Evolutionary conservation across 2,113 vertebrate genomes (phyloP).

Genomic region (Phaethornis superciliosus): DNA sequence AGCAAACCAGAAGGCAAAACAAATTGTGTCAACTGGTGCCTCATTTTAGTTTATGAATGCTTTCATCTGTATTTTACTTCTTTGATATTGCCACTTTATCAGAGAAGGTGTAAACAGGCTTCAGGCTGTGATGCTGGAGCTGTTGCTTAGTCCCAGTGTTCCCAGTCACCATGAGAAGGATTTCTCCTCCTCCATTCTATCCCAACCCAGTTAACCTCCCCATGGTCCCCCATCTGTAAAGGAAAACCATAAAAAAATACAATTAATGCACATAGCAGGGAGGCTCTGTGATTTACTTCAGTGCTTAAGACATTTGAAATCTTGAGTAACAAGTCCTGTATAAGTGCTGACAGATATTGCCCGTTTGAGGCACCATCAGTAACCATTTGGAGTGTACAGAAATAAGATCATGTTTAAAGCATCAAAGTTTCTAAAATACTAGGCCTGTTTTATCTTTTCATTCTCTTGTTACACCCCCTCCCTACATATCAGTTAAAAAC

Average conservation of each 20-base stretch:
- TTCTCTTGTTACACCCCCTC: neutral
- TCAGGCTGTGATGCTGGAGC: neutral
- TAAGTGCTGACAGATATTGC: neutral
- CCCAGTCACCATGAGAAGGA: neutral
- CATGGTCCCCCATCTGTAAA: neutral
- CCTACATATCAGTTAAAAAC: neutral
- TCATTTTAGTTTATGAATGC: neutral
- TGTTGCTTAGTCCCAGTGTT: neutral
- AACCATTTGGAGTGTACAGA: neutral
- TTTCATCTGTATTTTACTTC: neutral
- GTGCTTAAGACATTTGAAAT: neutral
- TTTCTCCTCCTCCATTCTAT: neutral
- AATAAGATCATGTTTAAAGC: neutral
- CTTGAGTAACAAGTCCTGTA: neutral
- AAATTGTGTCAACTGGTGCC: neutral
- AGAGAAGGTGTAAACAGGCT: neutral
- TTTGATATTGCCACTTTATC: neutral
- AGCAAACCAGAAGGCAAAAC: neutral
- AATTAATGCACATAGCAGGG: neutral
- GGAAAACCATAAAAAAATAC: neutral
- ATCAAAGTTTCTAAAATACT: neutral
- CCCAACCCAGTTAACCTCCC: neutral
- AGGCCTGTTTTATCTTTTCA: neutral
- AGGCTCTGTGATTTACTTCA: neutral
- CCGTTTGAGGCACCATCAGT: neutral